Evolutionary conservation across 1,140 invertebrate species (phyloP), one percentile per base, ranked within the genome.

Genomic region (Sipha flava): DNA sequence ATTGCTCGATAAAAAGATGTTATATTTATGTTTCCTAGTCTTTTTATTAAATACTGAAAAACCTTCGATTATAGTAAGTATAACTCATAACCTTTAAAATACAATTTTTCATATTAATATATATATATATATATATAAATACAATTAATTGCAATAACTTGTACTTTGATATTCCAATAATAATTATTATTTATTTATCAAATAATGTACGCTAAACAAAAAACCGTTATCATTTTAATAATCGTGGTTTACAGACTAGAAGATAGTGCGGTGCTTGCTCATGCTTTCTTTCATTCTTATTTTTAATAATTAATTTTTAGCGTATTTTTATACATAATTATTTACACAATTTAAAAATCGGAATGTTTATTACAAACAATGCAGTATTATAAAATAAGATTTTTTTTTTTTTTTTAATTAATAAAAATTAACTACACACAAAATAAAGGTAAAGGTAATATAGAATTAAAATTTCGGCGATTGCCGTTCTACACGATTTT

Each of bases 331-430:
- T n/a, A n/a, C 6, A 1, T 49, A n/a, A n/a, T 49, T 64, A 45
- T 45, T 18, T 45, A 43, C 37, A 68, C 64, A n/a, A 23, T 68
- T 43, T 68, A 68, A 43, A 68, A 75, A 54, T 75, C 18, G 72
- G 72, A 75, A 75, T 75, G 72, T 75, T 57, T 57, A 40, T 75
- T 75, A 75, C 31, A 75, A 75, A 75, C 47, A 73, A 73, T 73
- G 68, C 68, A 73, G 52, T 73, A 45, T 49, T 73, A 73, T 34
- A 73, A 52, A 64, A 64, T 64, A 64, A 21, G 29, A 12, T 34
- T 70, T 68, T 23, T 68, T 45, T 45, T 43, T 68, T 68, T 68
- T 68, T 68, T 68, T 26, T 16, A 47, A 70, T 70, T 59, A 29
- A 31, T 59, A 16, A 31, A 29, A 59, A n/a, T n/a, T n/a, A 37